phyloP scores from a whole-genome alignment of 2,797 vertebrate species.

The Harpagifer antarcticus region DNA sequence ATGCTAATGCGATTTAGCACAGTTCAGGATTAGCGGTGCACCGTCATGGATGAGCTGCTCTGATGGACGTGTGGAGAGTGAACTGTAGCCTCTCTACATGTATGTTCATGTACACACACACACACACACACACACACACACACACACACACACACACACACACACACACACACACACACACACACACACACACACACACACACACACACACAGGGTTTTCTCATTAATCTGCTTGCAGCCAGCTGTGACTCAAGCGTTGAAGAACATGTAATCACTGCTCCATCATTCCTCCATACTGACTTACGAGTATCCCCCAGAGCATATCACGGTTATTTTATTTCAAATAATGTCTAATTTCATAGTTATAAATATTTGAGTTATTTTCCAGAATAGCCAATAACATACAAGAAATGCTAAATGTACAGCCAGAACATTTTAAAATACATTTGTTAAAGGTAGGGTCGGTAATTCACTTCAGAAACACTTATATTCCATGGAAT shows the following conservation, averaged over 20 bases:
- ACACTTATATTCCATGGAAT: no score
- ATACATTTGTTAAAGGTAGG: no score
- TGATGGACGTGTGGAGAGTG: conserved; percentile 48
- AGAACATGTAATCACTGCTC: conserved; percentile 6
- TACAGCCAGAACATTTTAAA: no score
- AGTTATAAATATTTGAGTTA: background rate
- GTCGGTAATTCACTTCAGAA: no score
- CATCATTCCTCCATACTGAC: background rate
- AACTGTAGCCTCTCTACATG: conserved; percentile 32
- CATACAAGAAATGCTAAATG: no score
- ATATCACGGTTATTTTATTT: background rate
- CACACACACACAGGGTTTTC: conserved; percentile 1
- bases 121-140: background rate
- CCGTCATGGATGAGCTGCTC: conserved; percentile 54
- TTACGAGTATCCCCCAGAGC: background rate
- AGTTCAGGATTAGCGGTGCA: conserved; percentile 45
- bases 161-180: conserved; percentile 23
- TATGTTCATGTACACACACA: conserved; percentile 43
- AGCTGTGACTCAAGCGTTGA: conserved; percentile 29
- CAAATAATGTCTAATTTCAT: background rate
- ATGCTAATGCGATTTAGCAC: conserved; percentile 52
- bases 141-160: background rate
- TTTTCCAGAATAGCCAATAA: no score
- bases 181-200: conserved; percentile 12
- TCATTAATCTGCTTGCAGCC: conserved; percentile 37